These are phyloP conservation scores for Spodoptera picta DNA, from an alignment of 2,888 invertebrate species.

Conservation along the genomic window DNA sequence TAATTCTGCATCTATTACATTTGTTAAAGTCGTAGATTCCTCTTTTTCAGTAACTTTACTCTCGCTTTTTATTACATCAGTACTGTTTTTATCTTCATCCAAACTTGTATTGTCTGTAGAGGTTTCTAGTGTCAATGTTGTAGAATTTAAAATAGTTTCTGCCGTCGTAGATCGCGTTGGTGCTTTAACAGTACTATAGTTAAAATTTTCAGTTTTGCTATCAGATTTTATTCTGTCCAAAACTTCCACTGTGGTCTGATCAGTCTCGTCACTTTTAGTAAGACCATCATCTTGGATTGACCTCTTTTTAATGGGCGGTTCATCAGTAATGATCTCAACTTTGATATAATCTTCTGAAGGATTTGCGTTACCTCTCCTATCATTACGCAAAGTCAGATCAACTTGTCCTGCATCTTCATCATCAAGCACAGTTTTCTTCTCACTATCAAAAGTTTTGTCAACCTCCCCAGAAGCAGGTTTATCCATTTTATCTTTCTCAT, in stretches of 20 bases:
- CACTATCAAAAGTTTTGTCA: conserved; percentile 40
- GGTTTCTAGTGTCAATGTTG: too few relatives aligned
- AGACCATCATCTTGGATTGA: conserved; percentile 5
- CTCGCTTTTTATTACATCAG: background rate
- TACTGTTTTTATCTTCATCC: background rate
- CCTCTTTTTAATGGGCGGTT: conserved; percentile 23
- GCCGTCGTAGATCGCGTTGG: background rate
- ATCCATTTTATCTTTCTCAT: conserved; percentile 23
- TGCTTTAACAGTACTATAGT: background rate
- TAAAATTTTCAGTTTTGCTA: background rate
- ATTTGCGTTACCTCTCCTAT: conserved; percentile 16
- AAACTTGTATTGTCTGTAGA: too few relatives aligned
- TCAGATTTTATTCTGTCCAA: background rate
- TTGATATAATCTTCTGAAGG: conserved; percentile 10
- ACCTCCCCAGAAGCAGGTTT: conserved; percentile 29
- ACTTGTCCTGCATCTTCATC: conserved; percentile 12
- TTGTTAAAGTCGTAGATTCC: background rate
- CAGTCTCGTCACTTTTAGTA: conserved; percentile 3
- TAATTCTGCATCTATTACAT: background rate
- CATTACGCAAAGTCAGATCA: conserved; percentile 18
- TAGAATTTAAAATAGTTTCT: background rate
- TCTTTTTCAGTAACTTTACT: too few relatives aligned
- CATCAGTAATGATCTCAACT: conserved; percentile 11
- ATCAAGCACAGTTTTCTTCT: conserved; percentile 28
- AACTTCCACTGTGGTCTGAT: conserved; percentile 11